Conservation (phyloP, 1,140 invertebrate species). For the Prorops nasuta region DNA sequence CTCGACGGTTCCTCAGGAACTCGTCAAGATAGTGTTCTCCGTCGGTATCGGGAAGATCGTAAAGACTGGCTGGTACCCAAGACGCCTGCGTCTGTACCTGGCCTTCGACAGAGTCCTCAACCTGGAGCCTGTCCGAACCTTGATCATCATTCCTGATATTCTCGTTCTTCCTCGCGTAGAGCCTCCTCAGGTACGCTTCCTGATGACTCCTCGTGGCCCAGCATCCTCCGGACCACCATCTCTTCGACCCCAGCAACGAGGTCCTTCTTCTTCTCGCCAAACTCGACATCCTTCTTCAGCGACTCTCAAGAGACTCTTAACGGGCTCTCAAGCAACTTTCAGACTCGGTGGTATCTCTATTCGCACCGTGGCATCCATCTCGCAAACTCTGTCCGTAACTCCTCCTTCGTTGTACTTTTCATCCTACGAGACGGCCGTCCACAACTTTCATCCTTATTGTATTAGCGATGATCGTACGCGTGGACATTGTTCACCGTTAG, state of each 20-base stretch:
- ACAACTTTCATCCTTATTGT: no score
- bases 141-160: neutral
- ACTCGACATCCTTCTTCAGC: conserved; percentile 39
- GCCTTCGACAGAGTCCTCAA: conserved; percentile 19
- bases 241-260: conserved; percentile 46
- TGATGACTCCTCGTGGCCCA: conserved; percentile 54
- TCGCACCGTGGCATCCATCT: no score
- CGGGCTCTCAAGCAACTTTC: conserved; percentile 20
- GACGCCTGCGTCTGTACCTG: conserved; percentile 6
- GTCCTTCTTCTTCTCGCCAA: conserved; percentile 43
- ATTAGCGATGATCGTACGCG: no score
- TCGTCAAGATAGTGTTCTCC: conserved; percentile 48
- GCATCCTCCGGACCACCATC: conserved; percentile 54
- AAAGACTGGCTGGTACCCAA: conserved; percentile 26
- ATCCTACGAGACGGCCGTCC: no score
- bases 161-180: conserved; percentile 47
- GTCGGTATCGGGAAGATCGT: conserved; percentile 34
- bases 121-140: no score
- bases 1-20: conserved; percentile 30
- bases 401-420: no score
- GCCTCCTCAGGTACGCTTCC: conserved; percentile 50
- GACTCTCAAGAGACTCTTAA: conserved; percentile 9
- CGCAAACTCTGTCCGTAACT: no score
- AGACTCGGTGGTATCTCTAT: no score
- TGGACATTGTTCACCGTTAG: no score